Conservation (phyloP, 2,797 vertebrate species). For the Sebastes paucispinis region DNA sequence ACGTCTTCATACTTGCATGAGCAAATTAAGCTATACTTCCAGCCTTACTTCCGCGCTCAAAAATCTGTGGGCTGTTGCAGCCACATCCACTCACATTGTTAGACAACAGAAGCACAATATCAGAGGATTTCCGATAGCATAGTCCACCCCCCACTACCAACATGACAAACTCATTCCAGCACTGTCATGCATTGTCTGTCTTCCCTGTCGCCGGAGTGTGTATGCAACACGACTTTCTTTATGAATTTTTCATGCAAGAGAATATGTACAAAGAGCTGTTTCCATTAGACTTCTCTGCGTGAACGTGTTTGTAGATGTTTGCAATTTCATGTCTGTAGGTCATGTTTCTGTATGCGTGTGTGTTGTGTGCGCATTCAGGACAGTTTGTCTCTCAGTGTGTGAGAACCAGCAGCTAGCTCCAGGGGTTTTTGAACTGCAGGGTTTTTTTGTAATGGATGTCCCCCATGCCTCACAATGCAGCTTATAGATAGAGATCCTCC, state of each 20-base stretch:
- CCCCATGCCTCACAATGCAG: constrained; percentile 58
- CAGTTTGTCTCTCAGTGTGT: constrained; percentile 73
- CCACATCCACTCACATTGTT: constrained; percentile 3
- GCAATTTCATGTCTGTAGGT: constrained; percentile 46
- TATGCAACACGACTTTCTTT: constrained; percentile 29
- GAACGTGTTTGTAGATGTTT: constrained; percentile 44
- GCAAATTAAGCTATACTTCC: constrained; percentile 22
- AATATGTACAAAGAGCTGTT: constrained; percentile 42
- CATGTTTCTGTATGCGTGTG: constrained; percentile 16
- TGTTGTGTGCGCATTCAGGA: constrained; percentile 18
- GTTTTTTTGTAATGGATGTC: constrained; percentile 70
- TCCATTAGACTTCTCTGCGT: constrained; percentile 55
- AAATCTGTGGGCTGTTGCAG: not conserved
- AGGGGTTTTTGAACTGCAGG: constrained; percentile 64
- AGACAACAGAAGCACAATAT: constrained; percentile 4
- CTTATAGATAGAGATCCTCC: constrained; percentile 69
- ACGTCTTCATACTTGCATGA: constrained; percentile 14
- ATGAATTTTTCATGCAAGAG: constrained; percentile 64
- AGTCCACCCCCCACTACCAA: not conserved
- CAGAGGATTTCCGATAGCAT: constrained; percentile 16
- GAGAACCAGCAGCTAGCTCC: constrained; percentile 59
- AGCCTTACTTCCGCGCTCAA: not conserved
- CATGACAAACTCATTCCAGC: constrained; percentile 49
- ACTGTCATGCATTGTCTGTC: constrained; percentile 43
- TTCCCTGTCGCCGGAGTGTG: not conserved